Base-by-base conservation (phyloP, 1,140 invertebrate genomes). In the Drosophila bipectinata region DNA sequence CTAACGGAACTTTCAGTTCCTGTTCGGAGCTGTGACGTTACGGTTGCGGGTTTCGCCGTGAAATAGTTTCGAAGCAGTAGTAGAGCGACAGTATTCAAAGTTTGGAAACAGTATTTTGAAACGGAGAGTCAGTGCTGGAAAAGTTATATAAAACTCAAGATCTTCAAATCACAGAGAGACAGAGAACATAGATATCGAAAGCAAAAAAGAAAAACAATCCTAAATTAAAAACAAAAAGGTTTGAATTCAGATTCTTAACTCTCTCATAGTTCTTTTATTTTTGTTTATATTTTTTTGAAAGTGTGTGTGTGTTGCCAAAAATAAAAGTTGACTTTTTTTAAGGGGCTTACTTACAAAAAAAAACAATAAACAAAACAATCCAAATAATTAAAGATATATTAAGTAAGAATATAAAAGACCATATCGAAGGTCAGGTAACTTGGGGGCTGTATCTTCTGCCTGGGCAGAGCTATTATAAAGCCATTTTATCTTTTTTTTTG, bases 1-100 rank as follows among this genome's bases (percentile, higher is more conserved):
- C 34, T 3, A 10, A 34, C 32, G 32, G 10, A 37, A 37, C 34
- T 37, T n/a, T 88, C 68, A 88, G 83, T 88, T 88, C 83, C 83
- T 88, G 83, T 89, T 87, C 67, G 34, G 34, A 37, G 34, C 34
- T 37, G 34, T 12, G 12, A 37, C 34, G 34, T 37, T 12, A 37
- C 34, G 34, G 34, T 37, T 37, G 34, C 34, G 34, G 34, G 34
- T 37, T 37, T 37, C 34, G 34, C 34, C 34, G 34, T 37, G 34
- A 37, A 37, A 37, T 12, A 37, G 34, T 44, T 7, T 44, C 41
- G 41, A 15, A 41, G 10, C 10, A 34, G 32, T 10, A 41, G 12
- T 6, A 41, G n/a, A 41, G 14, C 14, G 1, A 41, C 12, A 61
- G 34, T n/a, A 56, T 30, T 18, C 47, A 34, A 18, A 8, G 30